phyloP scores from a whole-genome alignment of 2,888 invertebrate genomes.

The Catocala nupta region DNA sequence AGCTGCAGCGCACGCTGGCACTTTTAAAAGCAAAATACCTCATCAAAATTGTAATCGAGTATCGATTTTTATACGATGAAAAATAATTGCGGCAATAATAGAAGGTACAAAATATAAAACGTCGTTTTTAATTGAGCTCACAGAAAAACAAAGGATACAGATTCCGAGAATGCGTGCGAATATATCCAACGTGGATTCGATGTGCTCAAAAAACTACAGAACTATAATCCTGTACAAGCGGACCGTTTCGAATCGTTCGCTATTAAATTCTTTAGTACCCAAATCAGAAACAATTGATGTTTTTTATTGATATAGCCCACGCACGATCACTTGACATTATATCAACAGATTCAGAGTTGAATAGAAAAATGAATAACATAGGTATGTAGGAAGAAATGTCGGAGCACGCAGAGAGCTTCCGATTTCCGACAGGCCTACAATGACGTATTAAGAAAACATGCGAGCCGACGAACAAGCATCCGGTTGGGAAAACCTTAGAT shows the following conservation, averaged over 20 bases:
- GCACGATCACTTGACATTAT: conserved; percentile 28
- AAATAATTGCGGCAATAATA: conserved; percentile 45
- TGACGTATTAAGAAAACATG: conserved; percentile 40
- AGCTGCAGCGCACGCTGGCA: conserved; percentile 63
- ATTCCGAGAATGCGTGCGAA: conserved; percentile 49
- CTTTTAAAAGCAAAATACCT: conserved; percentile 56
- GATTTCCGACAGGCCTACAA: conserved; percentile 13
- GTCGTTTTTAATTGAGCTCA: conserved; percentile 38
- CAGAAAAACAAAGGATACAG: conserved; percentile 43
- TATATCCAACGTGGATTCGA: conserved; percentile 42
- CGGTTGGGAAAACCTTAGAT: conserved; percentile 39
- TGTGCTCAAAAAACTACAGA: conserved; percentile 44
- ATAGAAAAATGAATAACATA: conserved; percentile 4
- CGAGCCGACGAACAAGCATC: conserved; percentile 24
- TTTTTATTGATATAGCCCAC: conserved; percentile 36
- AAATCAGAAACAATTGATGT: conserved; percentile 49
- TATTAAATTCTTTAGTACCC: conserved; percentile 50
- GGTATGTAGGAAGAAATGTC: conserved; percentile 5
- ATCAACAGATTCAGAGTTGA: conserved; percentile 11
- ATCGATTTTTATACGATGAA: conserved; percentile 51
- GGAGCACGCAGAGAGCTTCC: conserved; percentile 22
- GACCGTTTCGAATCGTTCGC: conserved; percentile 48
- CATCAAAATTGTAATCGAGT: conserved; percentile 54
- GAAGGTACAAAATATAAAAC: conserved; percentile 33
- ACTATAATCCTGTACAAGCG: conserved; percentile 39